These are phyloP conservation scores for Strigamia transsilvanica DNA, from an alignment of 2,888 invertebrate genomes.

Conservation along the genomic window DNA sequence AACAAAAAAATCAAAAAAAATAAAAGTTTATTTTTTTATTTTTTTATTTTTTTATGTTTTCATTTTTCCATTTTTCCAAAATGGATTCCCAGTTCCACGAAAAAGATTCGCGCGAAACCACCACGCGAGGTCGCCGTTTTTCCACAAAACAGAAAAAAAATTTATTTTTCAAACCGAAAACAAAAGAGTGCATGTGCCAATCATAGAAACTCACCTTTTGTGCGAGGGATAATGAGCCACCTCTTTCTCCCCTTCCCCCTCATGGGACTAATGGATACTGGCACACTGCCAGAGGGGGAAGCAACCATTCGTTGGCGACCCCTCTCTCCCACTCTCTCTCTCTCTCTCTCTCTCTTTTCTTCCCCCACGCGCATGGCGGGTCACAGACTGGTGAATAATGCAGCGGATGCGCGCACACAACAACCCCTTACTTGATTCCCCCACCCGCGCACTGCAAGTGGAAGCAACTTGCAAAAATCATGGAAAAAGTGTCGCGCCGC, in stretches of 20 bases:
- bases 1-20: neutral
- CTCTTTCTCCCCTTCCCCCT: conserved; percentile 41
- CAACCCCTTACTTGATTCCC: conserved; percentile 37
- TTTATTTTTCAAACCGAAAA: neutral
- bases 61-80: too few relatives aligned
- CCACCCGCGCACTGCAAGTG: neutral
- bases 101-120: neutral
- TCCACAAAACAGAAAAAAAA: too few relatives aligned
- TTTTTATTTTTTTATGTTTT: too few relatives aligned
- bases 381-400: conserved; percentile 50
- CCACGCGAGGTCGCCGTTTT: neutral
- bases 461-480: neutral
- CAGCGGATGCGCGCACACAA: conserved; percentile 48
- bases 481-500: too few relatives aligned
- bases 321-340: neutral
- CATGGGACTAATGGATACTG: conserved; percentile 50
- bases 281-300: conserved; percentile 48
- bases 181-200: conserved; percentile 29
- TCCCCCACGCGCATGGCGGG: conserved; percentile 44
- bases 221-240: conserved; percentile 50
- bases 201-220: conserved; percentile 46
- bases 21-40: neutral
- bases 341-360: conserved; percentile 2
- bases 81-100: too few relatives aligned
- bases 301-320: conserved; percentile 49